phyloP scores from a whole-genome alignment of 2,113 vertebrate genomes.

The Etia nguti region DNA sequence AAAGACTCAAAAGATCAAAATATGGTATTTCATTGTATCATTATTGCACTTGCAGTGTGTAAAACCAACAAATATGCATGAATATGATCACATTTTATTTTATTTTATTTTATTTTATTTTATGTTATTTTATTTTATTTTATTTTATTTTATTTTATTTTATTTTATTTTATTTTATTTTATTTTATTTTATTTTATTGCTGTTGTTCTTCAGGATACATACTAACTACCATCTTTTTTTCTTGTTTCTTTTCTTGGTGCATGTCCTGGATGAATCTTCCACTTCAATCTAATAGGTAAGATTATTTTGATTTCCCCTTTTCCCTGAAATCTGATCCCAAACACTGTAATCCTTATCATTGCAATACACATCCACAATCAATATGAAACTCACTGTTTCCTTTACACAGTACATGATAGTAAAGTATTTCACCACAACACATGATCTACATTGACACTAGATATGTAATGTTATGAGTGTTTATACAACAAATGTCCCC shows the following conservation, averaged over 20 bases:
- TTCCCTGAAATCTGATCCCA: not conserved
- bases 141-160: not conserved
- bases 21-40: not conserved
- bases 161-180: not conserved
- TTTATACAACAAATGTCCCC: not conserved
- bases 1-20: not conserved
- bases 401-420: not conserved
- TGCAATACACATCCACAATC: not conserved
- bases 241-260: not conserved
- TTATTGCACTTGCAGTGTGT: not conserved
- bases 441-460: not conserved
- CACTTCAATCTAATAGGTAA: constrained; percentile 33
- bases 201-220: not conserved
- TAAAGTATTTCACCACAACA: not conserved
- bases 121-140: no score
- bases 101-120: no score
- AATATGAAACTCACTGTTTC: not conserved
- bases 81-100: not conserved
- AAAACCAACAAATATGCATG: not conserved
- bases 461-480: not conserved
- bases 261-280: constrained; percentile 5
- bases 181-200: not conserved
- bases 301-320: not conserved
- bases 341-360: not conserved
- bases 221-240: not conserved